Conservation (phyloP, 2,113 vertebrate species). For the Chascanopsetta lugubris region DNA sequence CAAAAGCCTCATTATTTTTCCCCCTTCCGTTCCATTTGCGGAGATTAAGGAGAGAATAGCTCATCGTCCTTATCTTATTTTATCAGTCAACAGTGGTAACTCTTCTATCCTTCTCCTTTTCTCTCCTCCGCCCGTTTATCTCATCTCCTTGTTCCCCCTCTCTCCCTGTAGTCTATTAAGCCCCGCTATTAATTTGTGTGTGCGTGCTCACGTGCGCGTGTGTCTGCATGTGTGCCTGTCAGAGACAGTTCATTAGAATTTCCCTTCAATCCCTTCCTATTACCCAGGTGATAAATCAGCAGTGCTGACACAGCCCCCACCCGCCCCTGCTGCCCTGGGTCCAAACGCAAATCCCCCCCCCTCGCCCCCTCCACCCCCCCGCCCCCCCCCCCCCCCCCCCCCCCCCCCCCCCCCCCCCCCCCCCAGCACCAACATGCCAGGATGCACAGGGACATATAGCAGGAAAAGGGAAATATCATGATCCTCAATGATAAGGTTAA, state of each 20-base stretch:
- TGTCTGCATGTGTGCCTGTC: constrained; percentile 86
- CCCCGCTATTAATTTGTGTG: constrained; percentile 76
- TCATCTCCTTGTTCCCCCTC: constrained; percentile 49
- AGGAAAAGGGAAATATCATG: neutral
- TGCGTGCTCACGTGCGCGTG: constrained; percentile 44
- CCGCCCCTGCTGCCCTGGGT: constrained; percentile 80
- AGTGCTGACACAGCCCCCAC: constrained; percentile 45
- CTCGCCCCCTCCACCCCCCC: constrained; percentile 82
- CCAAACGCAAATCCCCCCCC: too few species aligned
- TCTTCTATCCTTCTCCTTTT: constrained; percentile 40
- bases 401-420: constrained; percentile 83
- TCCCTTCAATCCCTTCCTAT: constrained; percentile 97
- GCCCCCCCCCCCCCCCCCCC: constrained; percentile 82
- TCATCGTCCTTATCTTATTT: constrained; percentile 40
- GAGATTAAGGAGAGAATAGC: constrained; percentile 44
- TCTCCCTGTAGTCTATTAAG: constrained; percentile 82
- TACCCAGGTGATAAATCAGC: constrained; percentile 99
- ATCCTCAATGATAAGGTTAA: neutral
- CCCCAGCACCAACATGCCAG: constrained; percentile 47
- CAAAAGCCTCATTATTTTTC: constrained; percentile 35
- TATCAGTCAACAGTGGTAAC: constrained; percentile 43
- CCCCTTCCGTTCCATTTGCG: constrained; percentile 20
- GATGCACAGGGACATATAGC: constrained; percentile 2
- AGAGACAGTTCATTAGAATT: constrained; percentile 99
- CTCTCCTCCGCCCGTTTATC: constrained; percentile 56